phyloP scores from a whole-genome alignment of 2,797 vertebrate species.

The Toxotes lorentzi region DNA sequence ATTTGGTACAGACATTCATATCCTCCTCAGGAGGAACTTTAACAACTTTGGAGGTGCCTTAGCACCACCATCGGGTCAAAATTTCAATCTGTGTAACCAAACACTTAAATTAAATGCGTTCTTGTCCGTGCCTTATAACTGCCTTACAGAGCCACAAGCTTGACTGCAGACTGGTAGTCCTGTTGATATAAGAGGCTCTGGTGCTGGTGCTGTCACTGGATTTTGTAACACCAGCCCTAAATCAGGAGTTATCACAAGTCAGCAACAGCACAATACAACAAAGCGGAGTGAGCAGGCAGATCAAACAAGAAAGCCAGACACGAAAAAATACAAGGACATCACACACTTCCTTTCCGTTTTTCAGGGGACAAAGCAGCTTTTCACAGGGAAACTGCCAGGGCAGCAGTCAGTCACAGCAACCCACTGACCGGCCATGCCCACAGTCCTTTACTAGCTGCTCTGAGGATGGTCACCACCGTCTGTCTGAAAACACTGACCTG shows the following conservation, averaged over 20 bases:
- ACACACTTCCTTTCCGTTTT: slow-evolving; percentile 43
- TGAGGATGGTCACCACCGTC: slow-evolving; percentile 9
- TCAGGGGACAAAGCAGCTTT: slow-evolving; percentile 62
- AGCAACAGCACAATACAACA: background rate
- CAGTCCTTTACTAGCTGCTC: slow-evolving; percentile 23
- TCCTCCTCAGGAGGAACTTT: background rate
- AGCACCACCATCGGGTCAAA: background rate
- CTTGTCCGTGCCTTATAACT: background rate
- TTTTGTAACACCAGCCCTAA: slow-evolving; percentile 4
- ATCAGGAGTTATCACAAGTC: slow-evolving; percentile 8
- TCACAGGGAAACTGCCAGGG: slow-evolving; percentile 44
- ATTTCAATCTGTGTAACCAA: background rate
- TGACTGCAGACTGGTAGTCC: background rate
- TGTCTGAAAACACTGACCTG: background rate
- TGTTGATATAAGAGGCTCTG: background rate
- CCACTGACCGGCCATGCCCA: slow-evolving; percentile 34
- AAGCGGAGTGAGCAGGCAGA: slow-evolving; percentile 11
- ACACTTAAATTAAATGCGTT: background rate
- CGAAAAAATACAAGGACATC: slow-evolving; percentile 26
- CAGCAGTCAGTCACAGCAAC: slow-evolving; percentile 33
- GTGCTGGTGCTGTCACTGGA: background rate
- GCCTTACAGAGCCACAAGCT: background rate
- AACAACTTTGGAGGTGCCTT: background rate
- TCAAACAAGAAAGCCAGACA: slow-evolving; percentile 21
- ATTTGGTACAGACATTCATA: background rate